phyloP scores from a whole-genome alignment of 2,113 vertebrate genomes.

The Ovis canadensis region DNA sequence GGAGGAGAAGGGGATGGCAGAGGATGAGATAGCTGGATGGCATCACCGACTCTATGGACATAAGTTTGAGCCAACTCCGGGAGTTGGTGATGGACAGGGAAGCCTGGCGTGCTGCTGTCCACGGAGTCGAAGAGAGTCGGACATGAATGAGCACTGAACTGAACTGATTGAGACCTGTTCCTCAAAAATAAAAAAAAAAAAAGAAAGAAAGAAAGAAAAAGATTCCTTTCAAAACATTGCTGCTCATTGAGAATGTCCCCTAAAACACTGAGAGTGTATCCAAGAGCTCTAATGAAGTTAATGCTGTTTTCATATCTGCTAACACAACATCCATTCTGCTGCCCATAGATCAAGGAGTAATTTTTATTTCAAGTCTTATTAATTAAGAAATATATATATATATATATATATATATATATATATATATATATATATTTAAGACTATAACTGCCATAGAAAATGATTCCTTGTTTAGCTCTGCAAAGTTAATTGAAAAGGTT shows the following conservation, averaged over 20 bases:
- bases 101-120: not conserved
- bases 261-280: not conserved
- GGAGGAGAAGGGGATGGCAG: not conserved
- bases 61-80: not conserved
- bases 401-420: no score
- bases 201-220: not conserved
- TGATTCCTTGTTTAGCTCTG: not conserved
- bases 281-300: not conserved
- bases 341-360: not conserved
- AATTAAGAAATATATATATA: not conserved
- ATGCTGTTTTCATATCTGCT: not conserved
- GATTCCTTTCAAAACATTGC: not conserved
- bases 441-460: not conserved
- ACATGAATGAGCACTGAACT: not conserved
- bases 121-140: accelerated
- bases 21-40: not conserved
- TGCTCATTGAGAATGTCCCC: not conserved
- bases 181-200: not conserved
- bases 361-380: not conserved
- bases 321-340: not conserved
- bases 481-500: not conserved
- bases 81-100: not conserved
- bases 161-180: not conserved
- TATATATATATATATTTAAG: not conserved
- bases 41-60: accelerated